Evolutionary conservation across 2,888 invertebrate species (phyloP).

Genomic region (Drosophila quinaria): DNA sequence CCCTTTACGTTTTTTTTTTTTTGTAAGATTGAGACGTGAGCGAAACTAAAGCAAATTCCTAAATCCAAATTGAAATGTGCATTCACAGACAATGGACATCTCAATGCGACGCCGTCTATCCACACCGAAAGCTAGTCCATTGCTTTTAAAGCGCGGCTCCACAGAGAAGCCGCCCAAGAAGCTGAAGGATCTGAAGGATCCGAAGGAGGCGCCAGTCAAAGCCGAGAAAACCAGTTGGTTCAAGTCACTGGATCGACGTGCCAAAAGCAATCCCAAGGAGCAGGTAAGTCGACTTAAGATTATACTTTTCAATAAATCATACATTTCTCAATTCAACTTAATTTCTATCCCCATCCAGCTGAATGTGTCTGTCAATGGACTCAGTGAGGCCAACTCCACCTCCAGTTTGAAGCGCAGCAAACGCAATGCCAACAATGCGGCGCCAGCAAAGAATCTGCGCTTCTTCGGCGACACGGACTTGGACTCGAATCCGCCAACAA

Average conservation of each 20-base stretch:
- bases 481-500: conserved; percentile 89
- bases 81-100: conserved; percentile 87
- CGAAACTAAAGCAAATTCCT: conserved; percentile 39
- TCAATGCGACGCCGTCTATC: conserved; percentile 91
- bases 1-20: conserved; percentile 19
- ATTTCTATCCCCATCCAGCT: conserved; percentile 53
- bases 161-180: conserved; percentile 82
- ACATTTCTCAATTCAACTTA: no score
- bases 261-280: conserved; percentile 88
- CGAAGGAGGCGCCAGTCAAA: conserved; percentile 85
- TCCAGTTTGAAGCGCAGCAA: conserved; percentile 82
- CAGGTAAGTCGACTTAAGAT: conserved; percentile 61
- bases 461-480: conserved; percentile 94
- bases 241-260: conserved; percentile 91
- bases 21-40: conserved; percentile 17
- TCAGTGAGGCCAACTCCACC: conserved; percentile 69
- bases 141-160: conserved; percentile 88
- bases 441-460: conserved; percentile 89
- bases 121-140: conserved; percentile 90
- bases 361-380: conserved; percentile 73
- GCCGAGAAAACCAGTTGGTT: conserved; percentile 90
- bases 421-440: conserved; percentile 66
- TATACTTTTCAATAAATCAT: background rate
- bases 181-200: conserved; percentile 36
- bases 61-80: conserved; percentile 10